These are phyloP conservation scores for Tinea semifulvella DNA, from an alignment of 2,888 invertebrate genomes.

Conservation along the genomic window DNA sequence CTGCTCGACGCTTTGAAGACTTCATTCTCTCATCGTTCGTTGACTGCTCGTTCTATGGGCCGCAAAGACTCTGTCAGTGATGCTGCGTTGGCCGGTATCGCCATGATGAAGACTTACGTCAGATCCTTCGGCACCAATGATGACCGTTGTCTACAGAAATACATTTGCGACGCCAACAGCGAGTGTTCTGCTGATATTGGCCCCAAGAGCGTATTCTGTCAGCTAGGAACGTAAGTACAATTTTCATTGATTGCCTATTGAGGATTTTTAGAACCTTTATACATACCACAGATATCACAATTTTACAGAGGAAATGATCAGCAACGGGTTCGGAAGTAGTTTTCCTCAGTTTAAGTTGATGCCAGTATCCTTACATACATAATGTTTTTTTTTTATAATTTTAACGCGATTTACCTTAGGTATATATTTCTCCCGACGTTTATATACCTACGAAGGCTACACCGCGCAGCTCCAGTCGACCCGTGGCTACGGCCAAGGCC, in stretches of 20 bases:
- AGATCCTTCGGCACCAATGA: conserved; percentile 80
- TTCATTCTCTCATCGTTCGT: conserved; percentile 90
- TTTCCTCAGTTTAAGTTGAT: too few relatives aligned
- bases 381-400: neutral
- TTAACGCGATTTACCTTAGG: neutral
- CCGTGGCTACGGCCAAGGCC: too few relatives aligned
- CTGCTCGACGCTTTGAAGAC: conserved; percentile 91
- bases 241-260: too few relatives aligned
- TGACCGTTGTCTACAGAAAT: conserved; percentile 86
- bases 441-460: too few relatives aligned
- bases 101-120: conserved; percentile 90
- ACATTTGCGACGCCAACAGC: conserved; percentile 88
- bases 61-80: conserved; percentile 90
- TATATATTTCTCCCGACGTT: too few relatives aligned
- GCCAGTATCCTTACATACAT: too few relatives aligned
- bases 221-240: conserved; percentile 87
- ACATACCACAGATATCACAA: too few relatives aligned
- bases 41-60: conserved; percentile 85
- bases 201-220: conserved; percentile 87
- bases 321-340: too few relatives aligned
- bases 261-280: too few relatives aligned
- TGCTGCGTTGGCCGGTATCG: conserved; percentile 86
- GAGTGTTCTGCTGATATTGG: conserved; percentile 86
- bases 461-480: too few relatives aligned
- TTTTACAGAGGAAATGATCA: too few relatives aligned